Percentiles rank a stretch among this genome's conserved stretches.
Evolutionary conservation across 2,888 invertebrate genomes (phyloP).

Genomic region (Lasioglossum calceatum): DNA sequence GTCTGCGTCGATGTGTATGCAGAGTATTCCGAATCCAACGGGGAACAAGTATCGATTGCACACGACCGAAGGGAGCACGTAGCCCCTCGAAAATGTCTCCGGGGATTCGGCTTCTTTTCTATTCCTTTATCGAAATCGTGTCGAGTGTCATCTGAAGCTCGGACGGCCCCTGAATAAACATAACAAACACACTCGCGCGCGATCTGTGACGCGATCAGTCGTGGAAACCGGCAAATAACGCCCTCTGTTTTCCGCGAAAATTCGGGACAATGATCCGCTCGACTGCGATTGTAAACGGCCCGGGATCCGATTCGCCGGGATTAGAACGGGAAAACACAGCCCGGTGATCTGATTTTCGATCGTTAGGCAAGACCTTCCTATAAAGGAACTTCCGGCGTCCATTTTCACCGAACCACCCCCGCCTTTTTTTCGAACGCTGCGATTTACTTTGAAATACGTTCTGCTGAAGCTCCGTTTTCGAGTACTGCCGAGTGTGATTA

Average conservation of each 20-base stretch:
- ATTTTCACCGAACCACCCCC: background rate
- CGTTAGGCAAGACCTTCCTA: background rate
- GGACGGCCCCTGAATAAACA: slow-evolving; percentile 13
- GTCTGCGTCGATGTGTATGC: background rate
- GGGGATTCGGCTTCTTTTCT: slow-evolving; percentile 36
- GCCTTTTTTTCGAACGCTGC: background rate
- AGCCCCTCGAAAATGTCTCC: slow-evolving; percentile 27
- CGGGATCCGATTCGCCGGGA: background rate
- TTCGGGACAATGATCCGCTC: background rate
- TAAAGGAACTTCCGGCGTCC: background rate
- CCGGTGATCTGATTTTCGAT: background rate
- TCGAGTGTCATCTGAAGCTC: slow-evolving; percentile 18
- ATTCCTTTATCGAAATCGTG: slow-evolving; percentile 25
- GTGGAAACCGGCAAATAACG: background rate
- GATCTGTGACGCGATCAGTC: background rate
- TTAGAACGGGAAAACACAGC: background rate
- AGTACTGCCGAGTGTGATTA: too few species aligned
- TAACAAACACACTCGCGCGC: background rate
- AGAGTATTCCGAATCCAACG: background rate
- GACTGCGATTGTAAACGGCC: background rate
- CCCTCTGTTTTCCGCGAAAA: background rate
- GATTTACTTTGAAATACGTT: background rate
- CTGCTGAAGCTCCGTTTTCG: too few species aligned
- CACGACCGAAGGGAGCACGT: background rate
- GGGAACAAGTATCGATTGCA: slow-evolving; percentile 23